phyloP scores from a whole-genome alignment of 1,140 invertebrate genomes.

The Drosophila eugracilis region DNA sequence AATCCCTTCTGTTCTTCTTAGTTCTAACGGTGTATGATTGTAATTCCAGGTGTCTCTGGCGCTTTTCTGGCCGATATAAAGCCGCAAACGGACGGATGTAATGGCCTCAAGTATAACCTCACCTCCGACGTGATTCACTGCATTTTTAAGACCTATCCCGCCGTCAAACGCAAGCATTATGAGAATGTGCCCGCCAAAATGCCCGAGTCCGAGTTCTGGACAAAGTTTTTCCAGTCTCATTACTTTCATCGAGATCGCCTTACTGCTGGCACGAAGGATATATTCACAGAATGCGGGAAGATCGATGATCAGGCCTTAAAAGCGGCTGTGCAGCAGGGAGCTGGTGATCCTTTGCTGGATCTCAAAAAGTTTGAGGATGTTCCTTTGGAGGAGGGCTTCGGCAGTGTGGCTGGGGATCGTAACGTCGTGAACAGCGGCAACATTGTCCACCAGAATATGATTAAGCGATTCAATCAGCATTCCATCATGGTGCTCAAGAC shows the following conservation, averaged over 20 bases:
- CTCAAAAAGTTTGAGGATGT: conserved; percentile 92
- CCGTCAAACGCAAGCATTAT: conserved; percentile 97
- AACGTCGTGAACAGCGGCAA: conserved; percentile 88
- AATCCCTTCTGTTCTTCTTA: not conserved
- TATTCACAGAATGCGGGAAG: conserved; percentile 98
- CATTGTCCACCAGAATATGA: conserved; percentile 96
- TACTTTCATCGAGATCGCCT: conserved; percentile 99
- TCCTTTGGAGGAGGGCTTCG: conserved; percentile 88
- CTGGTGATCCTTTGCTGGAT: conserved; percentile 93
- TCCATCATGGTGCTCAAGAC: conserved; percentile 97
- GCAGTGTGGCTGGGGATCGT: conserved; percentile 87
- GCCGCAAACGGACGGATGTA: conserved; percentile 98
- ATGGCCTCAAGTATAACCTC: conserved; percentile 98
- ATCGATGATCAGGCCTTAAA: conserved; percentile 95
- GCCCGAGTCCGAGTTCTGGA: conserved; percentile 99
- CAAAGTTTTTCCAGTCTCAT: conserved; percentile 99
- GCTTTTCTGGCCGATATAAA: conserved; percentile 97
- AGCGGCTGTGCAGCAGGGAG: conserved; percentile 91
- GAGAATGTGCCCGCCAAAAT: conserved; percentile 98
- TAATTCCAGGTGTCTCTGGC: conserved; percentile 90
- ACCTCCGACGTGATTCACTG: conserved; percentile 98
- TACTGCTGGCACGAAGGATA: conserved; percentile 94
- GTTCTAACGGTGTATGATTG: not conserved
- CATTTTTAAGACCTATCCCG: conserved; percentile 99
- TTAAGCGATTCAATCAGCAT: conserved; percentile 98